Percentiles rank a stretch among this genome's conserved stretches.
phyloP scores from a whole-genome alignment of 1,140 invertebrate genomes.

The Daktulosphaira vitifoliae region DNA sequence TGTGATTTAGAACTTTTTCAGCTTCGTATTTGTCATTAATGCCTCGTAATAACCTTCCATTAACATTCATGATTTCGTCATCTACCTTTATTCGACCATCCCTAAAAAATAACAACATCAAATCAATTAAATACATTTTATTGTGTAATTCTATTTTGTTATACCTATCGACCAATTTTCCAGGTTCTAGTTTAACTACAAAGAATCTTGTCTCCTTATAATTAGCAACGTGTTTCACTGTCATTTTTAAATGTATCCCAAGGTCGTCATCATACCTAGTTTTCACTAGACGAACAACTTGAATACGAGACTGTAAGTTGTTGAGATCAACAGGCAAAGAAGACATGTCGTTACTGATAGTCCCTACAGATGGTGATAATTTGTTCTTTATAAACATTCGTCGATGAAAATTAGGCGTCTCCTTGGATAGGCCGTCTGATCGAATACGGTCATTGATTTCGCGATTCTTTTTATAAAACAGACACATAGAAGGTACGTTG shows the following conservation, averaged over 20 bases:
- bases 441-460: slow-evolving; percentile 18
- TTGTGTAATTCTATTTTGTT: no score
- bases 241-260: slow-evolving; percentile 60
- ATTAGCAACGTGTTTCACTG: slow-evolving; percentile 43
- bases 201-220: slow-evolving; percentile 63
- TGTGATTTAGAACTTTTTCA: slow-evolving; percentile 49
- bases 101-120: slow-evolving; percentile 45
- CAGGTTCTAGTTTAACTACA: slow-evolving; percentile 69
- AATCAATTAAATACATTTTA: no score
- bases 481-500: slow-evolving; percentile 35
- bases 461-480: slow-evolving; percentile 36
- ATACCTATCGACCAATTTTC: slow-evolving; percentile 69
- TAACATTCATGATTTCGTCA: slow-evolving; percentile 80
- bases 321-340: slow-evolving; percentile 44
- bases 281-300: slow-evolving; percentile 46
- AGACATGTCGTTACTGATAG: slow-evolving; percentile 43
- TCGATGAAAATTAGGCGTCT: slow-evolving; percentile 36
- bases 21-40: slow-evolving; percentile 58
- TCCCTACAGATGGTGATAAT: not conserved
- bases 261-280: slow-evolving; percentile 56
- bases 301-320: slow-evolving; percentile 38
- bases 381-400: slow-evolving; percentile 38
- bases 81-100: slow-evolving; percentile 69
- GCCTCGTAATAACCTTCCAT: slow-evolving; percentile 67
- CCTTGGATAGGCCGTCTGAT: not conserved